Evolutionary conservation across 2,888 invertebrate species (phyloP).

Genomic region (Folsomia candida): DNA sequence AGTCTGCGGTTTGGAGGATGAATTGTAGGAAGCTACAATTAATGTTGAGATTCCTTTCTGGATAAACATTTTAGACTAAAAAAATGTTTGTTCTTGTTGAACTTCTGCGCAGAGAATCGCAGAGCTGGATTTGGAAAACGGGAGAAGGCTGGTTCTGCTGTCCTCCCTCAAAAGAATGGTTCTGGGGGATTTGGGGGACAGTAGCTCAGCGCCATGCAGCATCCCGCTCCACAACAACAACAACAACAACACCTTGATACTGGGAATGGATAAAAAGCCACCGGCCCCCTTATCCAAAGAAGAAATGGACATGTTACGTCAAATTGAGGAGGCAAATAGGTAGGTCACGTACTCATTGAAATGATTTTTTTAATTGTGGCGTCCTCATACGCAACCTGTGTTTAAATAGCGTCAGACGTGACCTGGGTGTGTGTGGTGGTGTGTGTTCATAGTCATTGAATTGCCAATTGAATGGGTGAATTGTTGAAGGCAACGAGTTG

Average conservation of each 20-base stretch:
- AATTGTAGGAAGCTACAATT: too few species aligned
- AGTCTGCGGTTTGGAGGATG: too few species aligned
- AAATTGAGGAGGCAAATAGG: slow-evolving; percentile 91
- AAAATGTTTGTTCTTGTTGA: too few species aligned
- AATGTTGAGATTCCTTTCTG: too few species aligned
- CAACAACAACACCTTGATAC: slow-evolving; percentile 47
- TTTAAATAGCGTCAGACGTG: too few species aligned
- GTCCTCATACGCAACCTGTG: too few species aligned
- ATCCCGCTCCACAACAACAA: slow-evolving; percentile 45
- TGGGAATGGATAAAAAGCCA: slow-evolving; percentile 48
- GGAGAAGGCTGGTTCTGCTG: slow-evolving; percentile 7
- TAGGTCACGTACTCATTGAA: too few species aligned
- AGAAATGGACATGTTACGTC: slow-evolving; percentile 86
- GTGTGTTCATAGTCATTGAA: too few species aligned
- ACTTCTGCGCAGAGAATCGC: not conserved
- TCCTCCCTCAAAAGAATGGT: slow-evolving; percentile 44
- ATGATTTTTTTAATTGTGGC: slow-evolving; percentile 11
- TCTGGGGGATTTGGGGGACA: slow-evolving; percentile 43
- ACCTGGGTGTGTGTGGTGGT: too few species aligned
- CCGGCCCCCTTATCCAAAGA: slow-evolving; percentile 57
- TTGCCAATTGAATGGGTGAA: too few species aligned
- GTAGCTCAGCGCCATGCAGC: slow-evolving; percentile 41
- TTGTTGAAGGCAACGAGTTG: too few species aligned
- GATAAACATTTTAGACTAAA: too few species aligned
- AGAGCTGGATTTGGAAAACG: slow-evolving; percentile 8